Conservation (phyloP, 2,797 vertebrate species). For the Simalia tracyae region DNA sequence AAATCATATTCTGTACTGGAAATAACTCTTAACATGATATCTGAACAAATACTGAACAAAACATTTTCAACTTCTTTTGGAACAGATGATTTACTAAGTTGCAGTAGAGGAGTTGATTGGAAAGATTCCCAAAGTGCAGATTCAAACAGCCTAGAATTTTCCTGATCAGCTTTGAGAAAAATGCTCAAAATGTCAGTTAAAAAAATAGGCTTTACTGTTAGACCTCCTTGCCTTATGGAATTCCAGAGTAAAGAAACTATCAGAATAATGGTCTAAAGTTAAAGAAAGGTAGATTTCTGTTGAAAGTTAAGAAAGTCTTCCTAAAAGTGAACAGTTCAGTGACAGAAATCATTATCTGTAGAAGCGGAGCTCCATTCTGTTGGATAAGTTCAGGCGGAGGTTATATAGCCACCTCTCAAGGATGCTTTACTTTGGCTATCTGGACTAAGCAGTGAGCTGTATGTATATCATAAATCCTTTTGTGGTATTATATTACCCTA, state of each 20-base stretch:
- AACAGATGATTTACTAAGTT: not conserved
- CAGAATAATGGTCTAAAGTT: not conserved
- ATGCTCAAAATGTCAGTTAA: not conserved
- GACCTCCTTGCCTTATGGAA: not conserved
- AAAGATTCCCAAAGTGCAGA: not conserved
- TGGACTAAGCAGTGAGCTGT: not conserved
- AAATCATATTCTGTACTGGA: not conserved
- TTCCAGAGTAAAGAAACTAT: not conserved
- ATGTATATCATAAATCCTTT: not conserved
- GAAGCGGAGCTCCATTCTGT: not conserved
- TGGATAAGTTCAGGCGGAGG: not conserved
- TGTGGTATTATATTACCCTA: not conserved
- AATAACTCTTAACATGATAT: not conserved
- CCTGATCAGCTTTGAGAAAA: not conserved
- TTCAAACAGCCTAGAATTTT: not conserved
- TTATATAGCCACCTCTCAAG: not conserved
- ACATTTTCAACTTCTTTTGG: not conserved
- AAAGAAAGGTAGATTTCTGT: not conserved
- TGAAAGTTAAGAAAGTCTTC: not conserved
- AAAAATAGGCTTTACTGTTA: not conserved
- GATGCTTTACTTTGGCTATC: not conserved
- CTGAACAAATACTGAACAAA: not conserved
- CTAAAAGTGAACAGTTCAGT: not conserved
- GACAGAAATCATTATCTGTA: not conserved
- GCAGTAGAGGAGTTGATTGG: not conserved